Base-by-base conservation (phyloP, 1,140 invertebrate species). In the Trichonephila clavipes region DNA sequence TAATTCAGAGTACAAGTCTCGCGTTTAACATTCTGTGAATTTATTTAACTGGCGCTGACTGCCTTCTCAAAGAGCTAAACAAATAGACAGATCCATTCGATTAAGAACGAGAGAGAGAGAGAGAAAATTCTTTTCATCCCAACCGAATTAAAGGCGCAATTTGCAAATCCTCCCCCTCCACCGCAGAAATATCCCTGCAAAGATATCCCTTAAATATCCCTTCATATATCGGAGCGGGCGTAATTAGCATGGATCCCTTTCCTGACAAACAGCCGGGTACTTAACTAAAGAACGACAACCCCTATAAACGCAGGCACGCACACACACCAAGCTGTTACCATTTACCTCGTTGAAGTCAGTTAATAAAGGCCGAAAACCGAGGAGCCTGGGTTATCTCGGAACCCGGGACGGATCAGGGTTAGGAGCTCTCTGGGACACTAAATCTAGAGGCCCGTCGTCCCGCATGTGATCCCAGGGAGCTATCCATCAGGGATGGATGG, bases 261-360 rank as follows among this genome's bases (percentile, higher is more conserved):
- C 82, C 85, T 88, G 92, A 86, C 82, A 92, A 88, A 88, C 86
- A 93, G n/a, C 69, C 92, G 34, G 86, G 92, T 62, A 51, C 92
- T 93, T 93, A 93, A 81, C 86, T 66, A 93, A 93, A 88, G 92
- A 93, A 93, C 85, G 92, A 93, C 92, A 93, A 62, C 58, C 89
- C 72, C 72, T 77, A 77, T 77, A 77, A 77, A 77, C 72, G 24
- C 61, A 81, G 4, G 34, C 64, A 66, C 66, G 64, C 59, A 87
- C 85, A 62, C 59, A 87, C 61, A 87, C 62, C 64, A 34, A 59
- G 21, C 82, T 58, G 82, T 24, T 58, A 24, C 58, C 28, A 59
- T 87, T 34, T 61, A 28, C 34, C 69, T 66, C 34, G 62, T 34
- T 51, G n/a, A 77, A 58, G 59, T 88, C 92, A 81, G 92, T 81